Conservation (phyloP, 2,113 vertebrate genomes). For the Choloepus hoffmanni region DNA sequence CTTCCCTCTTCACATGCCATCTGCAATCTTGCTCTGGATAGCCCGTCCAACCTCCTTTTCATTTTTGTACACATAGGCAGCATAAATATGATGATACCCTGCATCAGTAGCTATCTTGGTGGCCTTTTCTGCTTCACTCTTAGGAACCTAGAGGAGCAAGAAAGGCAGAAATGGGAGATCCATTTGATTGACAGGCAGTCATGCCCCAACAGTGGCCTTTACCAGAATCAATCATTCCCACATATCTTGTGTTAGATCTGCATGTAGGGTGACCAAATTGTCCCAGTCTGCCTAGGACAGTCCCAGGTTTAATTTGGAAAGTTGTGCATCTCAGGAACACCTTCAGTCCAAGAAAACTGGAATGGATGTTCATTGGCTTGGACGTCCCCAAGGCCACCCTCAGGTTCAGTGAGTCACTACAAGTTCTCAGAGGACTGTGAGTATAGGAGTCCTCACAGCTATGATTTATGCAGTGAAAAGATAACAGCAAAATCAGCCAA, state of each 20-base stretch:
- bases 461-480: not conserved
- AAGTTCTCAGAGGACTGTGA: not conserved
- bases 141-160: no score
- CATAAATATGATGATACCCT: no score
- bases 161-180: no score
- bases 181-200: not conserved
- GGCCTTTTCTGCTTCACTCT: no score
- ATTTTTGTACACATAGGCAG: not conserved
- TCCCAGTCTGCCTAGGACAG: not conserved
- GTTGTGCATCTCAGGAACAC: no score
- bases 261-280: not conserved
- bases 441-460: not conserved
- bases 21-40: slow-evolving; percentile 7
- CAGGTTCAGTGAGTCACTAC: not conserved
- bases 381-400: no score
- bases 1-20: slow-evolving; percentile 57
- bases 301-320: not conserved
- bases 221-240: not conserved
- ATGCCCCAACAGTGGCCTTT: not conserved
- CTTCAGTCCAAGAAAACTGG: no score
- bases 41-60: slow-evolving; percentile 61
- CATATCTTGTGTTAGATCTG: not conserved
- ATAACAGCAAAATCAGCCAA: not conserved
- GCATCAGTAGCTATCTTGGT: no score
- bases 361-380: no score